Evolutionary conservation across 2,113 vertebrate genomes (phyloP).

Genomic region (Myanophis thanlyinensis): DNA sequence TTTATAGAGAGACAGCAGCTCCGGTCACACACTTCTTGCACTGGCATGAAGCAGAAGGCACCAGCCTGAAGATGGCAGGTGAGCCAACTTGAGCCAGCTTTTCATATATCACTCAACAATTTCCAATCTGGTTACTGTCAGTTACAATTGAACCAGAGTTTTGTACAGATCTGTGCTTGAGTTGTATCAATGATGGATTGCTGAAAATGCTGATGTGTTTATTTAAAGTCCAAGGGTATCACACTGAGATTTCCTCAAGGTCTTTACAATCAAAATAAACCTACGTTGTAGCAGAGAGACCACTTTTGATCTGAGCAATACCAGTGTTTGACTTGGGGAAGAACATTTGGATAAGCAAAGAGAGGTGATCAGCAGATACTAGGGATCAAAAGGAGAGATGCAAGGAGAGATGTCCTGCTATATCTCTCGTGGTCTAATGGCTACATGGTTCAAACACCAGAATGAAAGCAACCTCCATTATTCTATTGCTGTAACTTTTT

Average conservation of each 20-base stretch:
- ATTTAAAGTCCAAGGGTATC: not conserved
- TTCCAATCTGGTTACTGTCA: not conserved
- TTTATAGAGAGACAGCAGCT: too few relatives aligned
- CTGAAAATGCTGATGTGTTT: not conserved
- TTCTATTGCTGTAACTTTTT: not conserved
- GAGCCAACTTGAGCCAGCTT: not conserved
- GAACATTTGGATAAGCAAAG: not conserved
- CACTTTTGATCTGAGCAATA: not conserved
- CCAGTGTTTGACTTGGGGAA: too few relatives aligned
- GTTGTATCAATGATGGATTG: not conserved
- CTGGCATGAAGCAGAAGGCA: too few relatives aligned
- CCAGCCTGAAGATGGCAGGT: too few relatives aligned
- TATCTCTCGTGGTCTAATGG: too few relatives aligned
- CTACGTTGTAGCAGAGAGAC: not conserved
- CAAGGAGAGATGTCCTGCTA: not conserved
- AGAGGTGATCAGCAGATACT: not conserved
- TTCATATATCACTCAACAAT: not conserved
- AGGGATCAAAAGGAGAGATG: not conserved
- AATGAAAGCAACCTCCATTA: not conserved
- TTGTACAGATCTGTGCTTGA: not conserved
- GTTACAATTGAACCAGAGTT: not conserved
- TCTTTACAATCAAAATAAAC: not conserved
- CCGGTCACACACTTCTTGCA: too few relatives aligned
- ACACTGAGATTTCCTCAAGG: not conserved
- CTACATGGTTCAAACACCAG: not conserved